Conservation (phyloP, 2,888 invertebrate genomes). For the Eilema sororculum region DNA sequence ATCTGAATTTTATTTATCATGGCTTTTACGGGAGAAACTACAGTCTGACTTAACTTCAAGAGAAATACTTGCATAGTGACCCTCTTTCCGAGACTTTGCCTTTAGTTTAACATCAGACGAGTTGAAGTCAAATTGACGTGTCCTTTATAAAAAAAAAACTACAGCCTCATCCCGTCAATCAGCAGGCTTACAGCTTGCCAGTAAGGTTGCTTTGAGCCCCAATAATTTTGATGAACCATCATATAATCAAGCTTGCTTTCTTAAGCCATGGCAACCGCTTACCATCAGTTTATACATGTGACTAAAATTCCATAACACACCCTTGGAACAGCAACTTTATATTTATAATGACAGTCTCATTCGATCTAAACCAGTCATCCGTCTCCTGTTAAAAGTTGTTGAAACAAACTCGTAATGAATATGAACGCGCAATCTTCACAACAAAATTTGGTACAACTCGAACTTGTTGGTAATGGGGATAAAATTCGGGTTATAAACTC, state of each 20-base stretch:
- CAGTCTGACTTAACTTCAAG: too few relatives aligned
- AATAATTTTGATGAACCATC: too few relatives aligned
- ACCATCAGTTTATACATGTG: not conserved
- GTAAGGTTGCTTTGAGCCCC: too few relatives aligned
- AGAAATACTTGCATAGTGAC: too few relatives aligned
- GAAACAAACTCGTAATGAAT: not conserved
- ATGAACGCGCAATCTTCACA: not conserved
- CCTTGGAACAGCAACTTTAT: not conserved
- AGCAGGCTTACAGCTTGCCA: too few relatives aligned
- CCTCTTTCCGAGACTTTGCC: too few relatives aligned
- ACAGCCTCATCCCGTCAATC: too few relatives aligned
- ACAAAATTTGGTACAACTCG: not conserved
- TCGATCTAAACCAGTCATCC: not conserved
- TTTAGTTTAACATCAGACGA: too few relatives aligned
- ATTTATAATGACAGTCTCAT: not conserved
- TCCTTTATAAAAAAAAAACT: too few relatives aligned
- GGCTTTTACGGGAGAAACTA: too few relatives aligned
- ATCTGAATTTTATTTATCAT: too few relatives aligned
- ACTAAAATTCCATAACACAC: not conserved
- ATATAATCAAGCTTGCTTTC: not conserved
- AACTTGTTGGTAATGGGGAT: conserved; percentile 1
- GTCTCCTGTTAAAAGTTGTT: conserved; percentile 1
- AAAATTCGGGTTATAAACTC: conserved; percentile 3
- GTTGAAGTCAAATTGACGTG: too few relatives aligned
- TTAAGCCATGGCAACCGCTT: not conserved